Evolutionary conservation across 2,888 invertebrate species (phyloP), one percentile per base, ranked within the genome.

Genomic region (Trichacis sp.): DNA sequence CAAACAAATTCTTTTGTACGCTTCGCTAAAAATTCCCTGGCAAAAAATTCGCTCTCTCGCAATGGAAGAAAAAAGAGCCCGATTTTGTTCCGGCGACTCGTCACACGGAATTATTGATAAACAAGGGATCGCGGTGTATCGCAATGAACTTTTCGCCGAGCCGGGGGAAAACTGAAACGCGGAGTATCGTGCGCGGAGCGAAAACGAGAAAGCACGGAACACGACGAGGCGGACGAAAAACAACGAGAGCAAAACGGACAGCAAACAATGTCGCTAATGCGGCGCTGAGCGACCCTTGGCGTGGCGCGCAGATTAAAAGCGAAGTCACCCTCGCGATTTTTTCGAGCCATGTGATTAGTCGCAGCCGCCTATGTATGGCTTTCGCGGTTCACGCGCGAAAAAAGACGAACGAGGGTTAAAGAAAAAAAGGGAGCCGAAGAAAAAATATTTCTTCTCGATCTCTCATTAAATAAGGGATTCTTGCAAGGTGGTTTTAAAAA

Each of bases 301-400:
- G 59, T 68, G 64, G 64, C 64, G 68, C 61, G 60, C 56, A 54
- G 66, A 70, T 70, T 69, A 70, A 64, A 69, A 69, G 53, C 33
- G 33, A 33, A 57, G 36, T 45, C 14, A 12, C 33, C 33, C 45
- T 12, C 48, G 57, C 47, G 60, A 68, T 68, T 70, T 70, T 60
- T 57, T 6, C n/a, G 42, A 42, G 42, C 42, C 42, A 42, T n/a
- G 17, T 42, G 15, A 14, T 42, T 42, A 33, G 42, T 42, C 42
- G 15, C 42, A 4, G 18, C 15, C 38, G 38, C 24, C 8, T 5
- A 8, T 33, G 33, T 33, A 33, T n/a, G n/a, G 33, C 33, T 33
- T 2, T 33, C 33, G 33, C 33, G n/a, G 33, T 33, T 33, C 33
- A 33, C n/a, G 33, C n/a, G 33, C n/a, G 11, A n/a, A 3, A 33